These are phyloP conservation scores for Pollimyrus isidori DNA, from an alignment of 2,113 vertebrate genomes.

Conservation along the genomic window DNA sequence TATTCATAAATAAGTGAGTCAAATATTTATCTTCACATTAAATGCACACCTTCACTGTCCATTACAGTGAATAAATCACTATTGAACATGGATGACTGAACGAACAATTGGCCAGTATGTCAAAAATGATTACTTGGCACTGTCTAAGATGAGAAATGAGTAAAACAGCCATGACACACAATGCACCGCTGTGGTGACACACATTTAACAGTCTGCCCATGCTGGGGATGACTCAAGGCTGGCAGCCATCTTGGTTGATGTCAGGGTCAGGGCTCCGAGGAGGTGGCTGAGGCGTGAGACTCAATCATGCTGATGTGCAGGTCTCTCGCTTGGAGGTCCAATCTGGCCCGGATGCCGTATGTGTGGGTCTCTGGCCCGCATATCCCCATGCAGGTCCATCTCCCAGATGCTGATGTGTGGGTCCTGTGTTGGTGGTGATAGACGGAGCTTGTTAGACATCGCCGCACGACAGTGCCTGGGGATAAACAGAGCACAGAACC, in stretches of 20 bases:
- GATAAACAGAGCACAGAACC: neutral
- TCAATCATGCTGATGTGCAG: neutral
- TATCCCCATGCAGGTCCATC: neutral
- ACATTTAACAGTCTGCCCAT: neutral
- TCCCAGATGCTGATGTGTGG: neutral
- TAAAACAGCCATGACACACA: neutral
- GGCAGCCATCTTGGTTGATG: neutral
- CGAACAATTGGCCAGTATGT: neutral
- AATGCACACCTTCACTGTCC: neutral
- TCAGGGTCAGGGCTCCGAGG: neutral
- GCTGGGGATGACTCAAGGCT: neutral
- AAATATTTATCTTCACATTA: neutral
- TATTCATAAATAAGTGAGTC: neutral
- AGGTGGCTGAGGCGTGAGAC: neutral
- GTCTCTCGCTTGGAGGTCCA: neutral
- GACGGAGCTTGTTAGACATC: neutral
- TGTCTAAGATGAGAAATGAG: neutral
- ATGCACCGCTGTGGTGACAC: neutral
- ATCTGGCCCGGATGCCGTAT: neutral
- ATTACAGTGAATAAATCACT: neutral
- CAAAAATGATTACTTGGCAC: neutral
- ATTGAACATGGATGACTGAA: neutral
- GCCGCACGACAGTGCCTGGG: neutral
- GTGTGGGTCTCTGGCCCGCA: neutral
- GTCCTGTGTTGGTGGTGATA: neutral